Evolutionary conservation across 2,797 vertebrate genomes (phyloP).

Genomic region (Erethizon dorsatum): DNA sequence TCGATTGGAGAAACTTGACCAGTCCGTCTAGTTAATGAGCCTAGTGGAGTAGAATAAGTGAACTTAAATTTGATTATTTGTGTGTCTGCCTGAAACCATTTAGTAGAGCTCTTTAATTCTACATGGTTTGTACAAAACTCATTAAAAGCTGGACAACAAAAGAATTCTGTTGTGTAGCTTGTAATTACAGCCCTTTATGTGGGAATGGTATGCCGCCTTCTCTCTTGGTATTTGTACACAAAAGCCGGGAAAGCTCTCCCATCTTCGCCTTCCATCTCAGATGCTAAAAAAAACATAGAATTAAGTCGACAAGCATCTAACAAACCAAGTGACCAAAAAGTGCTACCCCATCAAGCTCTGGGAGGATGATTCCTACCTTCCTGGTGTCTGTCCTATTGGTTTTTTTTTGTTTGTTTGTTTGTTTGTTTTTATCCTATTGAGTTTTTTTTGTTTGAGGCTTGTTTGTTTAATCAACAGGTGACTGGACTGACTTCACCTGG

Average conservation of each 20-base stretch:
- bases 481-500: neutral
- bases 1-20: constrained; percentile 12
- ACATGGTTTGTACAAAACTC: constrained; percentile 71
- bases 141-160: constrained; percentile 77
- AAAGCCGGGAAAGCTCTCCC: neutral
- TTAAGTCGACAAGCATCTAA: neutral
- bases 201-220: constrained; percentile 67
- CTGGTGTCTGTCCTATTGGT: neutral
- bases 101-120: constrained; percentile 57
- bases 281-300: neutral
- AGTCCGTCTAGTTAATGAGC: neutral
- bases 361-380: neutral
- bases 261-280: neutral
- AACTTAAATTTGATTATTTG: constrained; percentile 65
- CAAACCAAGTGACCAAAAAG: rapidly evolving
- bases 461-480: constrained; percentile 38
- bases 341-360: neutral
- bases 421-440: neutral
- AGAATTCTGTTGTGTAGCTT: constrained; percentile 60
- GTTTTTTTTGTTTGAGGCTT: constrained; percentile 5
- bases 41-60: neutral
- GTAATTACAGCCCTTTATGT: constrained; percentile 64
- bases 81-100: constrained; percentile 68
- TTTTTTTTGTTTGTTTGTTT: neutral
- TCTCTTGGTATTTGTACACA: constrained; percentile 69